These are phyloP conservation scores for Ifrita kowaldi DNA, from an alignment of 2,113 vertebrate species.

Conservation along the genomic window DNA sequence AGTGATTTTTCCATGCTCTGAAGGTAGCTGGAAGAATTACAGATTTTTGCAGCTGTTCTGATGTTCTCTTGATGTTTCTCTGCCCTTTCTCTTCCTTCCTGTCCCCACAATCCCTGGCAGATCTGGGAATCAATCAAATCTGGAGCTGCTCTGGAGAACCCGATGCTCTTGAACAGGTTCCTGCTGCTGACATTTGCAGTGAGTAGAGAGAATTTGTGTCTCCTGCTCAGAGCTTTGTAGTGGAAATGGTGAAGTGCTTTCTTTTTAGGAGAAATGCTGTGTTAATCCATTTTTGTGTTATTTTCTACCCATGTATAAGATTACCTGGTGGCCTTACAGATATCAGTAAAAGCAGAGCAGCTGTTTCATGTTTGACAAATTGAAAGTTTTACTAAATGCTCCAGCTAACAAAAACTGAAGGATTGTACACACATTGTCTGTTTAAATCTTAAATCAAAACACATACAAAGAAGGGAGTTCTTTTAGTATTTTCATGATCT, in stretches of 20 bases:
- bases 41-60: not conserved
- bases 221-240: not conserved
- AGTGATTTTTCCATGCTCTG: not conserved
- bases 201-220: slow-evolving; percentile 42
- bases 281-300: not conserved
- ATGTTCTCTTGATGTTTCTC: not conserved
- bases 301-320: not conserved
- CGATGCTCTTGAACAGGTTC: slow-evolving; percentile 87
- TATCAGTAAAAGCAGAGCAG: not conserved
- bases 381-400: not conserved
- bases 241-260: not conserved
- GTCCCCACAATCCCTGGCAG: slow-evolving; percentile 61
- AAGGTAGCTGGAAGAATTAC: not conserved
- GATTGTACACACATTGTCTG: not conserved
- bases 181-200: slow-evolving; percentile 94
- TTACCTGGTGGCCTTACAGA: not conserved
- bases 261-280: not conserved
- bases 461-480: not conserved
- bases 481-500: not conserved
- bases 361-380: not conserved
- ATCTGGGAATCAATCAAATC: slow-evolving; percentile 91
- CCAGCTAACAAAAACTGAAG: not conserved
- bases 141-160: slow-evolving; percentile 84
- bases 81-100: not conserved
- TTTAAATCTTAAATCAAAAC: not conserved